phyloP scores from a whole-genome alignment of 2,888 invertebrate species.

The Dichetophora obliterata region DNA sequence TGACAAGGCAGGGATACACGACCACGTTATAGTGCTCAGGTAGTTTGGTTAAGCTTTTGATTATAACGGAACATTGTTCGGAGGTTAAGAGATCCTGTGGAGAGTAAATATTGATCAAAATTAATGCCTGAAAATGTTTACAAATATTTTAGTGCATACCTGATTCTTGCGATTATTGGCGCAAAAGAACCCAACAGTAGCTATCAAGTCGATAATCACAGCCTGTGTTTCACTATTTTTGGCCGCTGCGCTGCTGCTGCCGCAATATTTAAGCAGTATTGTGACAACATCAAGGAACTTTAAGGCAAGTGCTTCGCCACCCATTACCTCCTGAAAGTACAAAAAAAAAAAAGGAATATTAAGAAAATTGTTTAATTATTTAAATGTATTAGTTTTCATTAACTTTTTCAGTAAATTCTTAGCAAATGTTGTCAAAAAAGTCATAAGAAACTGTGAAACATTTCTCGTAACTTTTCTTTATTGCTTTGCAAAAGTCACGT shows the following conservation, averaged over 20 bases:
- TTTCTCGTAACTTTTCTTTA: conserved; percentile 37
- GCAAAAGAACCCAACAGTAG: conserved; percentile 68
- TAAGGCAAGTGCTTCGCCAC: conserved; percentile 64
- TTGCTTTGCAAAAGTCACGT: conserved; percentile 26
- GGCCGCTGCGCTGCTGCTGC: conserved; percentile 56
- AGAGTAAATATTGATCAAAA: not conserved
- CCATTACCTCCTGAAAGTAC: conserved; percentile 63
- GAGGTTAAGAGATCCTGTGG: conserved; percentile 65
- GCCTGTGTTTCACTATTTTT: conserved; percentile 66
- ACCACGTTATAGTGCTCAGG: conserved; percentile 67
- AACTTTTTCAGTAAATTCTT: not conserved
- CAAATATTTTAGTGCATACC: conserved; percentile 50
- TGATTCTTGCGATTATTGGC: conserved; percentile 68
- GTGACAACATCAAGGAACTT: conserved; percentile 68
- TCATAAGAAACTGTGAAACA: not conserved
- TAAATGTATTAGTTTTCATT: not conserved
- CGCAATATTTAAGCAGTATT: conserved; percentile 65
- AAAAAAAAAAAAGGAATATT: conserved; percentile 4
- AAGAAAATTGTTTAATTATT: not conserved
- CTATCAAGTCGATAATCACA: conserved; percentile 69
- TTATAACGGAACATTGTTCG: conserved; percentile 67
- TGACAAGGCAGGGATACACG: conserved; percentile 68
- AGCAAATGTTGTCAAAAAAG: not conserved
- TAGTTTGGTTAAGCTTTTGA: conserved; percentile 68
- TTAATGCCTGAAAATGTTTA: too few species aligned